These are phyloP conservation scores for Erpetoichthys calabaricus DNA, from an alignment of 2,797 vertebrate species.

Conservation along the genomic window DNA sequence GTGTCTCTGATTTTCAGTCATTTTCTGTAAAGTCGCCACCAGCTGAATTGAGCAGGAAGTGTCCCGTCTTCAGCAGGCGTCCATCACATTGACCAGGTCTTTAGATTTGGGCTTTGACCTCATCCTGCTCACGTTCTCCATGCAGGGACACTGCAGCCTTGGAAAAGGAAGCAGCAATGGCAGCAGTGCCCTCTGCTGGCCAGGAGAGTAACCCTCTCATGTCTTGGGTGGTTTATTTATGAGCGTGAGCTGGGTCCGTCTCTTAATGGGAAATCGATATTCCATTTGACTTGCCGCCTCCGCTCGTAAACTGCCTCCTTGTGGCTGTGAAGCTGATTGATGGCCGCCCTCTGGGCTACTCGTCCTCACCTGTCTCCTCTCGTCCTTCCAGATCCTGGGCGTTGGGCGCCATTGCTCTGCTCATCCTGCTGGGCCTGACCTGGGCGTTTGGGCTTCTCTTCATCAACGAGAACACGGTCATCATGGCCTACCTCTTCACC, in stretches of 20 bases:
- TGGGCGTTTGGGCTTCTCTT: slow-evolving; percentile 86
- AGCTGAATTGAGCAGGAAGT: too few species aligned
- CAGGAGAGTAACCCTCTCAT: too few species aligned
- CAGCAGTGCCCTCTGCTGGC: too few species aligned
- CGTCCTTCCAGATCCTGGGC: slow-evolving; percentile 68
- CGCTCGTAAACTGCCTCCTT: neutral
- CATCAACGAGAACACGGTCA: slow-evolving; percentile 79
- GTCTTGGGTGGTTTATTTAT: too few species aligned
- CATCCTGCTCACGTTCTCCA: too few species aligned
- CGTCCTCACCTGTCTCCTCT: slow-evolving; percentile 2
- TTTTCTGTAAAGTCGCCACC: too few species aligned
- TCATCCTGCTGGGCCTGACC: slow-evolving; percentile 77
- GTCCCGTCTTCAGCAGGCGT: too few species aligned
- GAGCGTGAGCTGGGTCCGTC: neutral
- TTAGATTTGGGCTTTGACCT: too few species aligned
- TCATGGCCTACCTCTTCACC: slow-evolving; percentile 87
- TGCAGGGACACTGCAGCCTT: too few species aligned
- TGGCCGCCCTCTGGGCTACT: neutral
- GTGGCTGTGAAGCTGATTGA: neutral
- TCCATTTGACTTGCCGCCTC: slow-evolving; percentile 1
- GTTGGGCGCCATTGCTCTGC: slow-evolving; percentile 68
- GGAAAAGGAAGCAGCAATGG: too few species aligned
- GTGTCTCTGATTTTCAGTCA: too few species aligned
- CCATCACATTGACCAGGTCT: too few species aligned
- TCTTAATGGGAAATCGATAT: slow-evolving; percentile 5